Conservation (phyloP, 2,888 invertebrate species). For the Margaritifera margaritifera region DNA sequence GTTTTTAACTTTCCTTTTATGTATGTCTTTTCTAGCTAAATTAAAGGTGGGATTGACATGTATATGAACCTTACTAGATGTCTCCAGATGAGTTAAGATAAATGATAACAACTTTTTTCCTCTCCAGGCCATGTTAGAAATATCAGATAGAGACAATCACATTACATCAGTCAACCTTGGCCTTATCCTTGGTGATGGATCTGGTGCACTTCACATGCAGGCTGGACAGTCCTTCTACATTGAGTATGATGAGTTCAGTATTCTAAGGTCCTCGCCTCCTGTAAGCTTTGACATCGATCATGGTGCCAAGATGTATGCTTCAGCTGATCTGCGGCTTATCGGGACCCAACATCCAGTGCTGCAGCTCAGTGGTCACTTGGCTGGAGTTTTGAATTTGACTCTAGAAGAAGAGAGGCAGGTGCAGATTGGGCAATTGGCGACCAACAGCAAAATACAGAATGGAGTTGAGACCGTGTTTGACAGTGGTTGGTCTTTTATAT, state of each 20-base stretch:
- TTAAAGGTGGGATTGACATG: too few relatives aligned
- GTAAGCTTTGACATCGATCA: constrained; percentile 48
- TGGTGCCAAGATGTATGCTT: constrained; percentile 43
- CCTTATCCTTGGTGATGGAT: constrained; percentile 47
- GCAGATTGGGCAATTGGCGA: constrained; percentile 38
- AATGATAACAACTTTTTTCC: constrained; percentile 7
- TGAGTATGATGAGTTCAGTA: constrained; percentile 41
- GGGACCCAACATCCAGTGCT: constrained; percentile 40
- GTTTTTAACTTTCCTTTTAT: too few relatives aligned
- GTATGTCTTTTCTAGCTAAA: too few relatives aligned
- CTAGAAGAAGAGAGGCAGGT: constrained; percentile 42
- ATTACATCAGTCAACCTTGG: constrained; percentile 44
- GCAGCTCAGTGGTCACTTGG: constrained; percentile 47
- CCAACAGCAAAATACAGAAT: constrained; percentile 43
- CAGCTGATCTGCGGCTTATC: constrained; percentile 48
- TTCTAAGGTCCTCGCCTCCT: constrained; percentile 49
- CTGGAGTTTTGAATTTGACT: constrained; percentile 55
- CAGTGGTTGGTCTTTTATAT: too few relatives aligned
- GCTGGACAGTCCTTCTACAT: constrained; percentile 39
- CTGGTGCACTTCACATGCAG: constrained; percentile 45
- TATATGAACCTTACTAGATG: too few relatives aligned
- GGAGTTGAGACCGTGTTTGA: constrained; percentile 9
- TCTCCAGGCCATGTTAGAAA: constrained; percentile 47
- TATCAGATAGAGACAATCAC: constrained; percentile 23
- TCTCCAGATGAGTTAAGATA: not conserved